A percentile compares a stretch with the other conserved stretches of the same genome.
phyloP scores from a whole-genome alignment of 2,797 vertebrate genomes.

The Mus minutoides region DNA sequence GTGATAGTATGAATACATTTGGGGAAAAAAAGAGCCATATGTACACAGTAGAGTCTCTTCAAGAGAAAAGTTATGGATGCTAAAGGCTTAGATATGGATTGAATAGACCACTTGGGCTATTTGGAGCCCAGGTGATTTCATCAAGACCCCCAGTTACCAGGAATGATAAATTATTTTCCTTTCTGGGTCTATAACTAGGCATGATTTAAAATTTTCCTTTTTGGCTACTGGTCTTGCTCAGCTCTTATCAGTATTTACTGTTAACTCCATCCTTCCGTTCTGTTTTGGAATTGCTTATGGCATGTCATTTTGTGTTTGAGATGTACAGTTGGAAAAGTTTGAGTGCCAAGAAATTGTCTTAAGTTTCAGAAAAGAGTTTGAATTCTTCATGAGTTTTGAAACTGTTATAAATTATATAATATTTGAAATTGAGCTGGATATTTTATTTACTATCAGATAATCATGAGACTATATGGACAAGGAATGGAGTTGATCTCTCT shows the following conservation, averaged over 20 bases:
- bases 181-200: background rate
- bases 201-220: background rate
- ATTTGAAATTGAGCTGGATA: background rate
- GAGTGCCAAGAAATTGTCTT: background rate
- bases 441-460: too few species aligned
- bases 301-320: background rate
- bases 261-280: background rate
- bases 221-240: background rate
- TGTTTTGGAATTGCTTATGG: background rate
- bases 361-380: background rate
- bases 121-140: background rate
- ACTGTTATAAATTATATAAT: background rate
- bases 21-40: too few species aligned
- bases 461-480: background rate
- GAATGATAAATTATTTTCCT: background rate
- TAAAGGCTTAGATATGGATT: background rate
- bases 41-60: background rate
- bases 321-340: background rate
- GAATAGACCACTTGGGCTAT: background rate
- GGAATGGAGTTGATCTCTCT: background rate
- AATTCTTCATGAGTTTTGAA: background rate
- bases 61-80: background rate
- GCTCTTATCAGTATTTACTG: background rate
- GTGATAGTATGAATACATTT: too few species aligned
- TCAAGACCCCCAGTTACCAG: background rate